Evolutionary conservation across 1,140 invertebrate species (phyloP), one percentile per base, ranked within the genome.

Genomic region (Drosophila paulistorum): DNA sequence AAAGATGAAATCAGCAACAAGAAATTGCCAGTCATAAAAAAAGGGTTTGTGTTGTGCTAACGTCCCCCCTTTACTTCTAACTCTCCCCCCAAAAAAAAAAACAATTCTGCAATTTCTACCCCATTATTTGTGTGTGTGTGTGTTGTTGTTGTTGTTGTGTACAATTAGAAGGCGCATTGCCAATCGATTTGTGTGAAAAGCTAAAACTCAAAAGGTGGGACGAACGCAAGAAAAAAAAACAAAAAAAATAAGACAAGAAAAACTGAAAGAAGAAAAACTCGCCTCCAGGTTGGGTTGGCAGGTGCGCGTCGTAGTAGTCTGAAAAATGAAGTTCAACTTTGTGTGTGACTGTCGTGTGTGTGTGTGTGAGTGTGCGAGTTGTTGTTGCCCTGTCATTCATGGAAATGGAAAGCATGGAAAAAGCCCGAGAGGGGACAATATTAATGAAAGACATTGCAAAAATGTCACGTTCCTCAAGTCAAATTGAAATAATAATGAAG

Each of bases 21-120:
- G 83, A 87, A 89, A 87, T 87, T 87, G 83, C 83, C 84, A 87
- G 83, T 87, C 83, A 87, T 87, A 87, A 87, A 87, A 85, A 86
- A 85, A 85, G 82, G 82, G 82, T 85, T 85, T 85, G 71, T 75
- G 68, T 79, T 73, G 58, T 57, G 60, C 51, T 51, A 11, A 54
- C 23, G 23, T 26, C 42, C 60, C 65, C 48, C n/a, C 30, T 23
- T 41, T 51, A 54, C 48, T 51, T 37, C 63, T 55, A 42, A 66
- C 66, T 45, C n/a, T 42, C 20, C 37, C 77, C 2, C 37, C 11
- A 4, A 3, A 11, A 39, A 13, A 39, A 39, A 39, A 9, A 51
- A 51, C 45, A 17, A 51, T 51, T 51, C 45, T 51, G 45, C 45
- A 51, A 51, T 23, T 51, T 66, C 75, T 67, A 75, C 75, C 77